phyloP scores from a whole-genome alignment of 64 coral and sea anemone genomes.

The Hydrozoanthus tunicans region DNA sequence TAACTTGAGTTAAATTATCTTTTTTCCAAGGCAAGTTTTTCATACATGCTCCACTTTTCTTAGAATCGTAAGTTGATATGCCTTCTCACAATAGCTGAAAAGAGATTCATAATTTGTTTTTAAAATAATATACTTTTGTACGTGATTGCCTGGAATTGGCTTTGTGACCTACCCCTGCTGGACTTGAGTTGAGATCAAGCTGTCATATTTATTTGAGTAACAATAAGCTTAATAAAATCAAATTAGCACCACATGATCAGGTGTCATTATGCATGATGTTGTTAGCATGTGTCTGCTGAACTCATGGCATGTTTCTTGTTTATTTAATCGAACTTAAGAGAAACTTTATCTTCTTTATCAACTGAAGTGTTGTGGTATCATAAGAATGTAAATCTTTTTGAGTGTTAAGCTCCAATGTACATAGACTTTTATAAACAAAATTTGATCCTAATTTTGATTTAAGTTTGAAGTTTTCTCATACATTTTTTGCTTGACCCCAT shows the following conservation, averaged over 20 bases:
- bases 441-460: background rate
- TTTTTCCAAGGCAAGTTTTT: too few relatives aligned
- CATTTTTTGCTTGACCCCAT: background rate
- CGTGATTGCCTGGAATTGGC: background rate
- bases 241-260: conserved; percentile 47
- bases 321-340: background rate
- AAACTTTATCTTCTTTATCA: background rate
- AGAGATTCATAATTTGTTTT: background rate
- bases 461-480: background rate
- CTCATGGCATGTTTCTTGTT: background rate
- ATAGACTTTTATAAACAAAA: conserved; percentile 10
- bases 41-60: background rate
- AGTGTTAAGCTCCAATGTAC: background rate
- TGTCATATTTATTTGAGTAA: conserved; percentile 2
- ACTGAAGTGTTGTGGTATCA: background rate
- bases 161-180: background rate
- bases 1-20: too few relatives aligned
- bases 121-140: conserved; percentile 8
- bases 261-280: conserved; percentile 23
- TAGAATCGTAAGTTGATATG: background rate
- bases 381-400: conserved; percentile 20
- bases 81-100: background rate
- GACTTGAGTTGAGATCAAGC: conserved; percentile 2
- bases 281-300: conserved; percentile 33
- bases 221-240: conserved; percentile 35